Percentiles rank a stretch among this genome's conserved stretches.
These are phyloP conservation scores for Columbina picui DNA, from an alignment of 2,113 vertebrate genomes.

Conservation along the genomic window DNA sequence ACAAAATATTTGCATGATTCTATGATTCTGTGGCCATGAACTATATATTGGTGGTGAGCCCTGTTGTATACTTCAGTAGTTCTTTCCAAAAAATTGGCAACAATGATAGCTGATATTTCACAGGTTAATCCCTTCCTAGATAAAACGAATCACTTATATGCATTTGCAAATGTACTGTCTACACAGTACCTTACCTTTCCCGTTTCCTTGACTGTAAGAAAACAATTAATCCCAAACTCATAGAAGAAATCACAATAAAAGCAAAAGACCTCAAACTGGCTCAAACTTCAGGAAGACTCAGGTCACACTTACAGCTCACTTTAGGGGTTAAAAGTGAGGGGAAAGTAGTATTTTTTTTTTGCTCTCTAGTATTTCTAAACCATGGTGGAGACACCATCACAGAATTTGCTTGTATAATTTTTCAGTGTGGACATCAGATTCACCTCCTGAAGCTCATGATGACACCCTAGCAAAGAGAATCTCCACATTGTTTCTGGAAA, in stretches of 20 bases:
- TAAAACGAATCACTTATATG: neutral
- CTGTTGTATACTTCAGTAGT: accelerated
- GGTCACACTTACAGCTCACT: neutral
- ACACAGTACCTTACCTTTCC: neutral
- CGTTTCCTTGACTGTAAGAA: neutral
- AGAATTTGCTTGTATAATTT: neutral
- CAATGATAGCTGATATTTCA: neutral
- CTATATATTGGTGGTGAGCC: neutral
- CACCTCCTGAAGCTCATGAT: neutral
- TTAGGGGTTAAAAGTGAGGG: neutral
- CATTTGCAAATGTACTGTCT: neutral
- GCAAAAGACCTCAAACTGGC: neutral
- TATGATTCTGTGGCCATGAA: neutral
- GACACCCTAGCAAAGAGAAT: neutral
- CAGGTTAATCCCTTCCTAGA: neutral
- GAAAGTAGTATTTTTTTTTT: neutral
- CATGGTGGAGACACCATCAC: neutral
- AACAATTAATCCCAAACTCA: neutral
- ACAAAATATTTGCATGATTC: too few relatives aligned
- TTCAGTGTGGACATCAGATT: neutral
- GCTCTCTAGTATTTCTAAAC: neutral
- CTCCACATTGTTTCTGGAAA: neutral
- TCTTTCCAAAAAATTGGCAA: neutral
- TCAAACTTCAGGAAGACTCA: neutral
- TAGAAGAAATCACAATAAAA: neutral